A percentile compares a stretch with the other conserved stretches of the same genome.
Evolutionary conservation across 2,113 vertebrate genomes (phyloP).

Genomic region (Setophaga petechia): DNA sequence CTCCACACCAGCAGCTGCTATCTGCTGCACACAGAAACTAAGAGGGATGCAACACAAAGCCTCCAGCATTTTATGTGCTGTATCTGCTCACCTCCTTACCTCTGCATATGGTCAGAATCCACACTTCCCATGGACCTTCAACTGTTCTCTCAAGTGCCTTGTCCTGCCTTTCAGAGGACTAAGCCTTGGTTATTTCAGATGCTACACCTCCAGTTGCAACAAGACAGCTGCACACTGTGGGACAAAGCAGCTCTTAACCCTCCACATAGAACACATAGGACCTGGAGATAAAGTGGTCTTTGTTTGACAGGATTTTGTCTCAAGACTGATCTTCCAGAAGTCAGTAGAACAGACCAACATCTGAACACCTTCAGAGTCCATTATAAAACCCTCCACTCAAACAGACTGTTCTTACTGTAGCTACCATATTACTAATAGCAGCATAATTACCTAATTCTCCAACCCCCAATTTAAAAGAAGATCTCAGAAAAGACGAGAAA

Average conservation of each 20-base stretch:
- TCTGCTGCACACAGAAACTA: neutral
- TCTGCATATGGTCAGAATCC: neutral
- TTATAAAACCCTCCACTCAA: neutral
- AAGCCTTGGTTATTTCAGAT: neutral
- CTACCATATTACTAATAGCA: slow-evolving; percentile 33
- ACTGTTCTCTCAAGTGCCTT: neutral
- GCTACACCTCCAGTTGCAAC: neutral
- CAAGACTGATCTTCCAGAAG: neutral
- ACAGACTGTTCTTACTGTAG: slow-evolving; percentile 9
- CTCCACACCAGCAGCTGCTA: neutral
- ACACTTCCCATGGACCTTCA: neutral
- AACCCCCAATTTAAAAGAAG: neutral
- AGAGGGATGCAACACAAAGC: neutral
- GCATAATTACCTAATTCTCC: slow-evolving; percentile 24
- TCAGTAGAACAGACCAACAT: neutral
- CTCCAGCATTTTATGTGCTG: neutral
- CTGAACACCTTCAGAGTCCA: neutral
- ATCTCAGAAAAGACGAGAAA: slow-evolving; percentile 6
- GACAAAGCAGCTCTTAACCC: neutral
- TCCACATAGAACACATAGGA: neutral
- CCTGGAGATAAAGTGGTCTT: neutral
- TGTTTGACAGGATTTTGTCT: neutral
- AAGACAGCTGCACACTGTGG: neutral
- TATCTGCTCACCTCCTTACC: neutral
- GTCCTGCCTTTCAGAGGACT: neutral